Base-by-base conservation (phyloP, 1,140 invertebrate genomes). In the Pseudachorutes palmiensis region DNA sequence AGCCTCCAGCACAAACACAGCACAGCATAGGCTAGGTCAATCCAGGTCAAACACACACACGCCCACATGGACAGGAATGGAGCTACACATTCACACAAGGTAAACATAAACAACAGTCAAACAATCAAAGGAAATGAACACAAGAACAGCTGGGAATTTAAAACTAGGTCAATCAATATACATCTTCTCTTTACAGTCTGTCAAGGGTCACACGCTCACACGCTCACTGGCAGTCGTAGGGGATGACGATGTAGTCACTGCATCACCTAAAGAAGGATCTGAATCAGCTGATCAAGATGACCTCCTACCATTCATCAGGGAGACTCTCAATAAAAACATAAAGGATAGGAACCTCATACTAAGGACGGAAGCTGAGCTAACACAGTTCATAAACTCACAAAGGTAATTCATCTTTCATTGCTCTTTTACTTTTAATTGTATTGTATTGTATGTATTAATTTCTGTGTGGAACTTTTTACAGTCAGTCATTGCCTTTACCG, bases 91-190 rank as follows among this genome's bases (percentile, higher is more conserved):
- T 14, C 51, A 24, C 51, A 12, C 12, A 55, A 55, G 51, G 51
- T 55, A 55, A 3, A 19, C 51, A 55, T n/a, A n/a, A n/a, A n/a
- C n/a, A 55, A 19, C 24, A 45, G 36, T 45, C 36, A 45, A 45
- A 12, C 24, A 55, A 55, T 26, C 51, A 55, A 5, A 5, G 5
- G 5, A 5, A 41, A 55, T 5, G 5, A 12, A 55, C 51, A 16
- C 12, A 19, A 41, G 19, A 41, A 9, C 19, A 24, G 51, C 5
- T 3, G 12, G 24, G 51, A 24, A 14, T 22, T 22, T 55, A 5
- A 55, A 55, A 45, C 51, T 55, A 55, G 51, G 51, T 55, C 51
- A 55, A 55, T 16, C 51, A 55, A 55, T 55, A 55, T 55, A 12
- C 51, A 16, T 55, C 24, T 55, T 26, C 51, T 55, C 51, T 24